Base-by-base conservation (phyloP, 2,797 vertebrate species). In the Sphaeramia orbicularis region DNA sequence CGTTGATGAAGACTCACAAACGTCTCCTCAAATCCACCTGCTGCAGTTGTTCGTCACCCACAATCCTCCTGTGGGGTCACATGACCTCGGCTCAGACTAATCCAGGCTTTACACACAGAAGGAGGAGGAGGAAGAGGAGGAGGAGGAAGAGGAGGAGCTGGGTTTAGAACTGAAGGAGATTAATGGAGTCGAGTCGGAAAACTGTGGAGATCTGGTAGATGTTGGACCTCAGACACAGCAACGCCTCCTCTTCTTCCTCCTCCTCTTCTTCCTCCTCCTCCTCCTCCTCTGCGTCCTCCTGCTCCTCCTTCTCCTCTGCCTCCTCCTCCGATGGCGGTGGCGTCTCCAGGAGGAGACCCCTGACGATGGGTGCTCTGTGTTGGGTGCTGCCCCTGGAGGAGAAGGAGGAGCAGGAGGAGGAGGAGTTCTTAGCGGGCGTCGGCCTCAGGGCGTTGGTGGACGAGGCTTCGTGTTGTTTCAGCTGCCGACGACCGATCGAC, bases 321-420 rank as follows among this genome's bases (percentile, higher is more conserved):
- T 55, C 24, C 30, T 50, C 18, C 51, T 13, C 35, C 4, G 13
- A 16, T 2, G 15, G 32, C 21, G 10, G n/a, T 2, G 10, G 42
- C 14, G 2, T 42, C 32, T 30, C 55, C 44, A 40, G 42, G 32
- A 63, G 72, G n/a, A 27, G 58, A 74, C 76, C 76, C 41, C 27
- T 73, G 68, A 67, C 78, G 68, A 57, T 89, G 72, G 82, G 85
- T 1, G 80, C 74, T n/a, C 81, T 91, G 81, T 91, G 90, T 86
- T 89, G 86, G 88, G 76, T 90, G 72, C 69, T 88, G 57, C 86
- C 88, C 0, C 78, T 13, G 51, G 86, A 91, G 42, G 86, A 90
- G 60, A 85, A 87, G 19, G 41, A 38, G 59, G 80, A 78, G 58
- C 19, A 5, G 68, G 68, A 76, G 48, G 77, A 83, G 41, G 61